Percentiles rank a stretch among this genome's conserved stretches.
Evolutionary conservation across 92 coral and sea anemone genomes (phyloP).

Genomic region (Paragorgia papillata): DNA sequence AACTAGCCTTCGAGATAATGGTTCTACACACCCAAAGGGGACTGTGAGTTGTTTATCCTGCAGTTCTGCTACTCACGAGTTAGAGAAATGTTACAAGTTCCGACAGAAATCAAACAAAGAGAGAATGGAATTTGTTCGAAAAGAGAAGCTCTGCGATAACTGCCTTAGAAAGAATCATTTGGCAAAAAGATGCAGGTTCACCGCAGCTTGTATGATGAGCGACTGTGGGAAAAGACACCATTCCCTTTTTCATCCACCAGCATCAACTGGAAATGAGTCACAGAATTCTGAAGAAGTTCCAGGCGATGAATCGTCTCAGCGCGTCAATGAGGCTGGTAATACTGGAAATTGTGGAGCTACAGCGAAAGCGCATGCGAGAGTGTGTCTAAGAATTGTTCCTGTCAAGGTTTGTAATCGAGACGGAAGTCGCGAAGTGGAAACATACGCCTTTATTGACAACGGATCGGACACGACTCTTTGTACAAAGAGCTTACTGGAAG

Average conservation of each 20-base stretch:
- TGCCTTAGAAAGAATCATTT: too few relatives aligned
- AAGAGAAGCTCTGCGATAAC: too few relatives aligned
- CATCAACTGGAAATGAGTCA: not conserved
- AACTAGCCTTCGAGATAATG: not conserved
- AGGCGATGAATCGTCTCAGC: not conserved
- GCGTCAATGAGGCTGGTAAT: too few relatives aligned
- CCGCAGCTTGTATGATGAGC: constrained; percentile 22
- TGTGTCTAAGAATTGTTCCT: constrained; percentile 69
- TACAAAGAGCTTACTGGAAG: too few relatives aligned
- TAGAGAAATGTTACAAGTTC: constrained; percentile 50
- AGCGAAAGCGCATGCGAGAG: constrained; percentile 29
- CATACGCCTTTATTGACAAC: too few relatives aligned
- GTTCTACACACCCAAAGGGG: not conserved
- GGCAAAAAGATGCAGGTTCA: constrained; percentile 40
- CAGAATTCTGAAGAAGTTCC: not conserved
- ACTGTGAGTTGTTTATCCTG: not conserved
- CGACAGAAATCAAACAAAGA: too few relatives aligned
- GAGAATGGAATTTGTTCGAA: too few relatives aligned
- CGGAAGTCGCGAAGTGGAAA: constrained; percentile 56
- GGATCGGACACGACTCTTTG: too few relatives aligned
- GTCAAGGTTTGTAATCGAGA: constrained; percentile 56
- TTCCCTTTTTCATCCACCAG: constrained; percentile 48
- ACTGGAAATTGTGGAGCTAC: not conserved
- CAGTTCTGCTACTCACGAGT: constrained; percentile 1
- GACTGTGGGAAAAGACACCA: constrained; percentile 43